Evolutionary conservation across 2,113 vertebrate genomes (phyloP).

Genomic region (Mola mola): DNA sequence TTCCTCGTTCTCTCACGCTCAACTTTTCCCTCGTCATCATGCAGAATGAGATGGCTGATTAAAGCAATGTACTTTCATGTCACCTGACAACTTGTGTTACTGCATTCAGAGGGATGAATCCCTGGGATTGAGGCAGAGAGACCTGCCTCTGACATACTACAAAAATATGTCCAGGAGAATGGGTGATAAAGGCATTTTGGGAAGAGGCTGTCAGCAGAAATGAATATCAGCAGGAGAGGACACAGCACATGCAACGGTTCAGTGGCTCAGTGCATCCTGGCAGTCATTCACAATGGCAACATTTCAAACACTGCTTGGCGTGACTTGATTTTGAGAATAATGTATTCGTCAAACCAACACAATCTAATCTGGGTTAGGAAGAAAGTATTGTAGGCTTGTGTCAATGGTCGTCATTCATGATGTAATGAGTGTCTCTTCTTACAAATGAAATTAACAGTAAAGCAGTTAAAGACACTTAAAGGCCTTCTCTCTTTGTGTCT

Average conservation of each 20-base stretch:
- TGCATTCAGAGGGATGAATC: conserved; percentile 49
- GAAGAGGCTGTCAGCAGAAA: conserved; percentile 74
- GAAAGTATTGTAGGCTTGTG: conserved; percentile 5
- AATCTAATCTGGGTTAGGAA: conserved; percentile 10
- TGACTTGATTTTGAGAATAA: conserved; percentile 53
- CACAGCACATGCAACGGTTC: conserved; percentile 56
- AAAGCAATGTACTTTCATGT: conserved; percentile 39
- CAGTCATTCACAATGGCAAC: conserved; percentile 65
- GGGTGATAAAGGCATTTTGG: conserved; percentile 67
- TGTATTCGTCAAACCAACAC: conserved; percentile 35
- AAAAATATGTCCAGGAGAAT: conserved; percentile 71
- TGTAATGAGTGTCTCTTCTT: not conserved
- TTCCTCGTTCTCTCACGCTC: conserved; percentile 14
- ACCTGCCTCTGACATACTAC: conserved; percentile 62
- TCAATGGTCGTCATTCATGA: conserved; percentile 6
- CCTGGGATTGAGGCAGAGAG: conserved; percentile 50
- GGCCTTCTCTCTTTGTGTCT: too few relatives aligned
- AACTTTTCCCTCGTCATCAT: conserved; percentile 29
- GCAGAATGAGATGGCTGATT: conserved; percentile 32
- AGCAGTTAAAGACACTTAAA: too few relatives aligned
- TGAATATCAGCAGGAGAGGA: conserved; percentile 66
- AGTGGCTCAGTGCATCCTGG: conserved; percentile 53
- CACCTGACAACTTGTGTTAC: conserved; percentile 49
- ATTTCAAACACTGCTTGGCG: conserved; percentile 49
- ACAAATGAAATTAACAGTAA: too few relatives aligned